Percentiles rank a stretch among this genome's conserved stretches.
These are phyloP conservation scores for Andricus curvator DNA, from an alignment of 2,888 invertebrate genomes.

Conservation along the genomic window DNA sequence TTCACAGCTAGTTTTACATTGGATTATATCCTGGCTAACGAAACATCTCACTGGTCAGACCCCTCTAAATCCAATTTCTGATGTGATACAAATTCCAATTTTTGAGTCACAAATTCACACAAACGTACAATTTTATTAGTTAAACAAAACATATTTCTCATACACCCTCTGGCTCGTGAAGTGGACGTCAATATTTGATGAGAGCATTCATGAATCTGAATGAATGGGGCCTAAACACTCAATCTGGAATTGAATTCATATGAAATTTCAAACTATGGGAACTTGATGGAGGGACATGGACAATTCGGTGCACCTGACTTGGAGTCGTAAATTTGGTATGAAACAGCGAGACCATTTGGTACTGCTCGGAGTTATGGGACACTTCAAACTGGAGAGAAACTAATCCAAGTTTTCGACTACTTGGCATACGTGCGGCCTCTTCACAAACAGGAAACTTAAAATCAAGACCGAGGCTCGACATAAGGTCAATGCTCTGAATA, in stretches of 20 bases:
- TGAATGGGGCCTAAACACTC: not conserved
- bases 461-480: slow-evolving; percentile 13
- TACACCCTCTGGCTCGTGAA: no score
- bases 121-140: no score
- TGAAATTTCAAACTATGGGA: not conserved
- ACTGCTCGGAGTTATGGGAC: slow-evolving; percentile 50
- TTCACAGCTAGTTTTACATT: no score
- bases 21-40: no score
- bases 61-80: no score
- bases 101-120: no score
- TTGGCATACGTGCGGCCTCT: slow-evolving; percentile 51
- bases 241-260: slow-evolving; percentile 17
- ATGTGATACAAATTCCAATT: no score
- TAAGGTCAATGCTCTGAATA: not conserved
- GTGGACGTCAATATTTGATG: not conserved
- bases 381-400: slow-evolving; percentile 62
- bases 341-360: slow-evolving; percentile 21
- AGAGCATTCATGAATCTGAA: not conserved
- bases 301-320: slow-evolving; percentile 34
- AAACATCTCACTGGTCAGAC: no score
- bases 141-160: no score
- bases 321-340: slow-evolving; percentile 24
- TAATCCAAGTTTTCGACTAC: slow-evolving; percentile 68
- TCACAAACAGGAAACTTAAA: slow-evolving; percentile 58
- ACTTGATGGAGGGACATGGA: not conserved